phyloP scores from a whole-genome alignment of 2,797 vertebrate genomes.

The Cirrhinus mrigala region DNA sequence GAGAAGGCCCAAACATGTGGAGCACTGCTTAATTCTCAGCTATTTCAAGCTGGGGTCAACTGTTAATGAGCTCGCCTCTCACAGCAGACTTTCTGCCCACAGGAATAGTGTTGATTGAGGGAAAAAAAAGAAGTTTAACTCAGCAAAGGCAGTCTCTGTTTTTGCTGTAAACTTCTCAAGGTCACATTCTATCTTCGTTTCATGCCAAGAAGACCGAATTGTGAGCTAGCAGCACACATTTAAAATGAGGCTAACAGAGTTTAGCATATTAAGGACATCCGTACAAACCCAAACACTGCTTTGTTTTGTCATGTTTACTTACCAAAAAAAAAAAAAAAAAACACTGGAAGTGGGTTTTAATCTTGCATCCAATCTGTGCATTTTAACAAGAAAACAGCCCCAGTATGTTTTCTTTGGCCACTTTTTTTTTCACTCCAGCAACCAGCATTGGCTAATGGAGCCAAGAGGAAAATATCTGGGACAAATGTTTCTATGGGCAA shows the following conservation, averaged over 20 bases:
- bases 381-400: slow-evolving; percentile 56
- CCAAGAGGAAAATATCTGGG: slow-evolving; percentile 48
- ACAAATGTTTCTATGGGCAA: slow-evolving; percentile 51
- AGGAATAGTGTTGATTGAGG: slow-evolving; percentile 36
- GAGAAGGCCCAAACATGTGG: slow-evolving; percentile 53
- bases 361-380: slow-evolving; percentile 44
- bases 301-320: slow-evolving; percentile 17
- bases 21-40: slow-evolving; percentile 54
- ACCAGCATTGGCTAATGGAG: slow-evolving; percentile 59
- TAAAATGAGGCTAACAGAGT: slow-evolving; percentile 13
- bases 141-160: slow-evolving; percentile 45
- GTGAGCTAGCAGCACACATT: not conserved
- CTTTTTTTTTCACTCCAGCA: slow-evolving; percentile 59
- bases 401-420: slow-evolving; percentile 61
- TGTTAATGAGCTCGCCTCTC: slow-evolving; percentile 55
- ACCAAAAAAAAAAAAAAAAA: not conserved
- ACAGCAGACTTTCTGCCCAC: slow-evolving; percentile 32
- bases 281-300: slow-evolving; percentile 21
- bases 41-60: slow-evolving; percentile 54
- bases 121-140: slow-evolving; percentile 7
- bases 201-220: not conserved
- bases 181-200: not conserved
- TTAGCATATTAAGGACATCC: slow-evolving; percentile 8
- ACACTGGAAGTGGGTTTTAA: slow-evolving; percentile 43
- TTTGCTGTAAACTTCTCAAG: slow-evolving; percentile 33